Conservation (phyloP, 2,113 vertebrate genomes). For the Callaeas wilsoni region DNA sequence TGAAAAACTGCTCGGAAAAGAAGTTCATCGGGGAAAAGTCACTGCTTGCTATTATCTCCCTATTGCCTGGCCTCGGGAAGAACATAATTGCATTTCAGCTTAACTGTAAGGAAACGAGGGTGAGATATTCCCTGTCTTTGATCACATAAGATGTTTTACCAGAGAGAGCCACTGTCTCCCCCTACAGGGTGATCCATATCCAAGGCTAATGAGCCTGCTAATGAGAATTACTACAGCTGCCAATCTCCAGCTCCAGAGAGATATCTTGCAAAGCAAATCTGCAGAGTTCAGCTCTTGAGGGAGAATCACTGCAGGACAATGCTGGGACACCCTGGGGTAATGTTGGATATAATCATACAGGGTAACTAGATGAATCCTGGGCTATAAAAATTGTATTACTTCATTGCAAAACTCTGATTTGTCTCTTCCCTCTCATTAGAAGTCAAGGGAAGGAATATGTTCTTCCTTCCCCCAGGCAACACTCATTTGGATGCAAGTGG, state of each 20-base stretch:
- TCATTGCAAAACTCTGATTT: not conserved
- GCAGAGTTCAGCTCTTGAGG: not conserved
- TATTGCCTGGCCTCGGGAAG: constrained; percentile 13
- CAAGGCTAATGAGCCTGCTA: constrained; percentile 25
- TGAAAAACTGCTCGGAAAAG: not conserved
- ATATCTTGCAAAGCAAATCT: not conserved
- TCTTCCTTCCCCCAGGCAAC: not conserved
- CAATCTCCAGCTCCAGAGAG: not conserved
- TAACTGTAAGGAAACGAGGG: not conserved
- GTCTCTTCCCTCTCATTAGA: not conserved
- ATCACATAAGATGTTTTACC: not conserved
- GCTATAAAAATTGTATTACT: not conserved
- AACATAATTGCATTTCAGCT: constrained; percentile 37
- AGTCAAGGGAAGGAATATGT: not conserved
- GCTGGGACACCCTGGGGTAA: not conserved
- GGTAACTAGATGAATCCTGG: not conserved
- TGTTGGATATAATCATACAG: not conserved
- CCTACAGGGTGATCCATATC: constrained; percentile 41
- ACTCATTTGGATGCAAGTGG: constrained; percentile 30
- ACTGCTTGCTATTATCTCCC: not conserved
- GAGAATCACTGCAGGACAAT: not conserved
- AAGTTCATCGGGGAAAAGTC: not conserved
- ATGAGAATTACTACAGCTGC: not conserved
- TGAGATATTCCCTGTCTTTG: not conserved
- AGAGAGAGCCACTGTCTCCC: constrained; percentile 40